Evolutionary conservation across 2,888 invertebrate species (phyloP).

Genomic region (Caenorhabditis japonica): DNA sequence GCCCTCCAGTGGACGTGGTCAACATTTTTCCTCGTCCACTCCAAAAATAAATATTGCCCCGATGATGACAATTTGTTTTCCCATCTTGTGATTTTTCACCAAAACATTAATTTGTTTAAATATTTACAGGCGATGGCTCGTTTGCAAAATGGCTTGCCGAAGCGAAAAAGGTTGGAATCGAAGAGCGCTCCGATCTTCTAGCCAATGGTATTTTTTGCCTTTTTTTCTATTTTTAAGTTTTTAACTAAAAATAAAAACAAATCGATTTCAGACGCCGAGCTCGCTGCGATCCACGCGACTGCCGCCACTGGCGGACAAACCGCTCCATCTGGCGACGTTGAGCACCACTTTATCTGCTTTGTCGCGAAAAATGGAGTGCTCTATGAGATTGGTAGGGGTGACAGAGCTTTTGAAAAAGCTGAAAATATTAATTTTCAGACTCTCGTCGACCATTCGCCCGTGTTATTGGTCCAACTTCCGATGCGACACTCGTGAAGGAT

Average conservation of each 20-base stretch:
- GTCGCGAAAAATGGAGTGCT: conserved; percentile 67
- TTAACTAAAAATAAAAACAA: too few relatives aligned
- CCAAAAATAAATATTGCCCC: neutral
- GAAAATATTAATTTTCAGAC: conserved; percentile 56
- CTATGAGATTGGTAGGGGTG: conserved; percentile 69
- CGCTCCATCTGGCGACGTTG: conserved; percentile 58
- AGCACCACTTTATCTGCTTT: conserved; percentile 75
- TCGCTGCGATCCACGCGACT: conserved; percentile 58
- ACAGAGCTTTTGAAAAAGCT: neutral
- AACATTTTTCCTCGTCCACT: too few relatives aligned
- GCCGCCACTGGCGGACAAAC: conserved; percentile 70
- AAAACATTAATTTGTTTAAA: neutral
- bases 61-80: neutral
- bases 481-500: conserved; percentile 69
- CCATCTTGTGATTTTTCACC: neutral
- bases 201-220: conserved; percentile 44
- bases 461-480: conserved; percentile 66
- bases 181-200: conserved; percentile 69
- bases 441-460: conserved; percentile 73
- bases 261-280: conserved; percentile 35
- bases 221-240: too few relatives aligned
- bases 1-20: neutral
- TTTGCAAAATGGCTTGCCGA: conserved; percentile 68
- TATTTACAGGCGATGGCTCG: conserved; percentile 62
- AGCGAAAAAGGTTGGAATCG: conserved; percentile 64